phyloP scores from a whole-genome alignment of 1,140 invertebrate genomes.

The Cydia amplana region DNA sequence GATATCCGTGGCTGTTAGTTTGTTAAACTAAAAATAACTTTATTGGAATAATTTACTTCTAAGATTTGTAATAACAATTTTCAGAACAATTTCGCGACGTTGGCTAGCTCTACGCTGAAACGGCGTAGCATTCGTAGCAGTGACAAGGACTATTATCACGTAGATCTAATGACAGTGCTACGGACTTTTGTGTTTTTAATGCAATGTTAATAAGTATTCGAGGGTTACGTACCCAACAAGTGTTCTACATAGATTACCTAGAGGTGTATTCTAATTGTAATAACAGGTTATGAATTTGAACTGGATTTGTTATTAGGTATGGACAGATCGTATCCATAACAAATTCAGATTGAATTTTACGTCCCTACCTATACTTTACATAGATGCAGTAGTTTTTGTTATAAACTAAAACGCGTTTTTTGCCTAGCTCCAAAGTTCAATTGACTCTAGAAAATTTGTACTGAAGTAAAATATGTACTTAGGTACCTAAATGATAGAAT shows the following conservation, averaged over 20 bases:
- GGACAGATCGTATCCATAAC: too few relatives aligned
- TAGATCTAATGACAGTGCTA: constrained; percentile 6
- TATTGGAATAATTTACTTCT: too few relatives aligned
- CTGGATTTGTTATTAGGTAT: too few relatives aligned
- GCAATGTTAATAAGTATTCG: neutral
- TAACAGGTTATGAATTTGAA: too few relatives aligned
- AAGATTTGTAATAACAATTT: neutral
- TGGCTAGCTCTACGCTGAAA: constrained; percentile 9
- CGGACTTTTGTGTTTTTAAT: constrained; percentile 5
- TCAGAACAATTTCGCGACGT: neutral
- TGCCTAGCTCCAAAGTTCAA: too few relatives aligned
- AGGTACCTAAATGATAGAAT: neutral
- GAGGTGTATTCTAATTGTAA: neutral
- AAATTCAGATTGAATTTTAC: too few relatives aligned
- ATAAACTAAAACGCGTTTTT: too few relatives aligned
- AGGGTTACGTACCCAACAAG: neutral
- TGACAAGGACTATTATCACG: constrained; percentile 3
- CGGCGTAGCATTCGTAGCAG: constrained; percentile 1
- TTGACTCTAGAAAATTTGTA: too few relatives aligned
- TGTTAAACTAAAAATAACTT: too few relatives aligned
- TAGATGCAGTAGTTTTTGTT: too few relatives aligned
- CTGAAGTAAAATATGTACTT: neutral
- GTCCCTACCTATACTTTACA: too few relatives aligned
- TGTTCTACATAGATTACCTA: neutral
- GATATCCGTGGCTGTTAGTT: too few relatives aligned